Evolutionary conservation across 2,888 invertebrate genomes (phyloP).

Genomic region (Agrotis exclamationis): DNA sequence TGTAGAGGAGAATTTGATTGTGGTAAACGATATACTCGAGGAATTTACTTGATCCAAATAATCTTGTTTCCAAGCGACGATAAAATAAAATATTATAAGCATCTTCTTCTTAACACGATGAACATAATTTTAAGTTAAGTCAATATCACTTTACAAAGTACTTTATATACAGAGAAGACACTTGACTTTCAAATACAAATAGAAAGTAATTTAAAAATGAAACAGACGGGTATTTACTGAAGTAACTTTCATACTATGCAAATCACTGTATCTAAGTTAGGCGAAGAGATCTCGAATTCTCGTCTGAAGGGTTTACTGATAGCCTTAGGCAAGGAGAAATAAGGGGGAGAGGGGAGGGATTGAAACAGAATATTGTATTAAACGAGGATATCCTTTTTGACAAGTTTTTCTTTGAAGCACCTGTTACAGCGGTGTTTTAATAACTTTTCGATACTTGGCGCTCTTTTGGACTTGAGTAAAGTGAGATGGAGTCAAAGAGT

Average conservation of each 20-base stretch:
- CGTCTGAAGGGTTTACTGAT: conserved; percentile 61
- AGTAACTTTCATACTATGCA: conserved; percentile 64
- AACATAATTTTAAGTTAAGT: neutral
- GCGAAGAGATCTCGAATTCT: conserved; percentile 54
- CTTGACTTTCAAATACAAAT: conserved; percentile 37
- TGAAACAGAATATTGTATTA: conserved; percentile 69
- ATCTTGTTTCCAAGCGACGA: neutral
- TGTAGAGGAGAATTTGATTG: conserved; percentile 1
- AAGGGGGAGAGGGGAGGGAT: neutral
- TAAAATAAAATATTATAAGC: conserved; percentile 1
- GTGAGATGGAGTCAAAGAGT: conserved; percentile 20
- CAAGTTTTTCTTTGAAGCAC: conserved; percentile 70
- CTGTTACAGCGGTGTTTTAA: conserved; percentile 64
- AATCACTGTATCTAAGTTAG: conserved; percentile 67
- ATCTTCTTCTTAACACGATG: neutral
- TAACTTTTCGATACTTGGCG: conserved; percentile 53
- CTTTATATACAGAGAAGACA: conserved; percentile 3
- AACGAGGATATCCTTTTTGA: conserved; percentile 64
- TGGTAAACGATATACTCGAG: neutral
- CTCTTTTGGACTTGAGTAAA: conserved; percentile 37
- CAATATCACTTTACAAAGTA: conserved; percentile 14
- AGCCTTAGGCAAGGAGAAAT: conserved; percentile 36
- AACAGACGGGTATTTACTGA: conserved; percentile 40
- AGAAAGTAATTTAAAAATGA: conserved; percentile 42
- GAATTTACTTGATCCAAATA: neutral